These are phyloP conservation scores for Etia nguti DNA, from an alignment of 2,113 vertebrate species.

Conservation along the genomic window DNA sequence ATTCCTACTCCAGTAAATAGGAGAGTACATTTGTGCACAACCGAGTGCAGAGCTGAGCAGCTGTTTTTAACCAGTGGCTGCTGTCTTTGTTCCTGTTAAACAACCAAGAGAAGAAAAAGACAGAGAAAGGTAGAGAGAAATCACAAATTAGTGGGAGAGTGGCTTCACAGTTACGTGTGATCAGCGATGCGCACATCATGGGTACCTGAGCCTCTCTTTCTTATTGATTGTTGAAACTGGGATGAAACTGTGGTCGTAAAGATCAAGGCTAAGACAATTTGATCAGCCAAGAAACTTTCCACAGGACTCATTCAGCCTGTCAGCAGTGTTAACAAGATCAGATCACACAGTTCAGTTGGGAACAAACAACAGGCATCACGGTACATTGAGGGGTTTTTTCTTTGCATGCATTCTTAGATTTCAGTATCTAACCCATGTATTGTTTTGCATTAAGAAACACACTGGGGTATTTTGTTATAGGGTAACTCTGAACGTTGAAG, in stretches of 20 bases:
- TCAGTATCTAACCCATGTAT: neutral
- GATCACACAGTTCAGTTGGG: neutral
- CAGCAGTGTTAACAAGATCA: neutral
- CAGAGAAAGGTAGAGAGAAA: neutral
- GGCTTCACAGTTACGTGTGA: neutral
- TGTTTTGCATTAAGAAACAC: neutral
- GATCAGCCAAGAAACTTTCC: conserved; percentile 11
- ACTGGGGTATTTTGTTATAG: neutral
- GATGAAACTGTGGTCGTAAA: neutral
- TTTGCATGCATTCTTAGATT: neutral
- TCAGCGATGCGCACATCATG: neutral
- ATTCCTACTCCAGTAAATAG: neutral
- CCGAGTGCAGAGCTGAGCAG: neutral
- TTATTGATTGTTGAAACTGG: conserved; percentile 5
- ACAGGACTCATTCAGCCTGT: neutral
- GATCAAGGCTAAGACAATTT: conserved; percentile 17
- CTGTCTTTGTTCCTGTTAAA: conserved; percentile 29
- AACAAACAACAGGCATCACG: neutral
- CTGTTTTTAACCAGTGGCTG: conserved; percentile 6
- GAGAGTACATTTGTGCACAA: neutral
- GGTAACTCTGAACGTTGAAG: neutral
- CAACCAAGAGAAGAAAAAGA: neutral
- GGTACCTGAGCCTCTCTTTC: neutral
- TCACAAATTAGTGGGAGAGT: conserved; percentile 3
- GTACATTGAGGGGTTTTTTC: neutral